phyloP scores from a whole-genome alignment of 2,888 invertebrate genomes.

The Drosophila acutilabella region DNA sequence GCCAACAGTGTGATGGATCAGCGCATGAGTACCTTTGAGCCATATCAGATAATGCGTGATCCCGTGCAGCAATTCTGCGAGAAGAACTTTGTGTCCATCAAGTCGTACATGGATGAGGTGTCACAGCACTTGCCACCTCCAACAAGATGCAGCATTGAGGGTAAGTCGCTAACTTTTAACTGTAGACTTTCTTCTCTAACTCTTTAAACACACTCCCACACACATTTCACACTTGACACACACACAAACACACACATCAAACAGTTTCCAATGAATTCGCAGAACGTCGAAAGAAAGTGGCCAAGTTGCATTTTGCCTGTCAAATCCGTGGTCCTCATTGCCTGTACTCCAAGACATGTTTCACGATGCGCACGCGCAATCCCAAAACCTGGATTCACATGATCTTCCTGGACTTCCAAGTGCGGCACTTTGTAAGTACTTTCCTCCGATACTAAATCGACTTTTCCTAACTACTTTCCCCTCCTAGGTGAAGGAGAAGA shows the following conservation, averaged over 20 bases:
- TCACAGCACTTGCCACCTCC: conserved; percentile 94
- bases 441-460: not conserved
- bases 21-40: conserved; percentile 92
- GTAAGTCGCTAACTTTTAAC: conserved; percentile 85
- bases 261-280: conserved; percentile 84
- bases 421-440: conserved; percentile 84
- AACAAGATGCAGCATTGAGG: conserved; percentile 96
- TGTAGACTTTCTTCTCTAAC: conserved; percentile 32
- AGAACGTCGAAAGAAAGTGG: conserved; percentile 93
- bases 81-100: conserved; percentile 96
- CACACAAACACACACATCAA: conserved; percentile 48
- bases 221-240: conserved; percentile 11
- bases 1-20: conserved; percentile 85
- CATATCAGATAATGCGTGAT: conserved; percentile 93
- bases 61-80: conserved; percentile 98
- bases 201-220: conserved; percentile 9
- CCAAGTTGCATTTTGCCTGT: conserved; percentile 95
- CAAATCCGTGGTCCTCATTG: conserved; percentile 94
- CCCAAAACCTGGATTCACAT: conserved; percentile 97
- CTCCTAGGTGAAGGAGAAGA: conserved; percentile 88
- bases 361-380: conserved; percentile 92
- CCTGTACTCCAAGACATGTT: conserved; percentile 92
- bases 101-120: conserved; percentile 95
- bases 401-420: conserved; percentile 97
- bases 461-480: not conserved